Conservation (phyloP, 2,113 vertebrate genomes). For the Hyla sarda region DNA sequence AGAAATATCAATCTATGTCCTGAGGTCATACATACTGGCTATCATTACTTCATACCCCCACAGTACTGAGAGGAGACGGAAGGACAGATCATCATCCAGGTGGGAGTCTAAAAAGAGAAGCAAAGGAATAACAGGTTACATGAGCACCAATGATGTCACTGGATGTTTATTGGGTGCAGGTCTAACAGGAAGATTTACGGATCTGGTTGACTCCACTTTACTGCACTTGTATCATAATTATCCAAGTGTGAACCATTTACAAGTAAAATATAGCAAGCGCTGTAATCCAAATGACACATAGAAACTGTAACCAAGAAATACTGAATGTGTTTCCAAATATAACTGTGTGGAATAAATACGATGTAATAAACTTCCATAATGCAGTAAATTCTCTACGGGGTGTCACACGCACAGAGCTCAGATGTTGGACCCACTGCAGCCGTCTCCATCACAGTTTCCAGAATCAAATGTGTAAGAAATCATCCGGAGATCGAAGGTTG, state of each 20-base stretch:
- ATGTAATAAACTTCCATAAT: neutral
- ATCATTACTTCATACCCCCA: too few relatives aligned
- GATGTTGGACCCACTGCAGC: neutral
- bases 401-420: neutral
- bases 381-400: neutral
- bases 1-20: too few relatives aligned
- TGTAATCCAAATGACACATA: neutral
- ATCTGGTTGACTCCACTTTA: neutral
- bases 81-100: too few relatives aligned
- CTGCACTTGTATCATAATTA: neutral
- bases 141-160: neutral
- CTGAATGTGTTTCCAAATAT: neutral
- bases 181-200: neutral
- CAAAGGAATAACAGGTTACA: neutral
- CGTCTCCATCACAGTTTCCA: neutral
- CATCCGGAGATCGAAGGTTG: neutral
- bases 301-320: slow-evolving; percentile 13
- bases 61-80: too few relatives aligned
- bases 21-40: too few relatives aligned
- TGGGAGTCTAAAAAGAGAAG: too few relatives aligned
- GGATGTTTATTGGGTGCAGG: neutral
- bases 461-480: neutral
- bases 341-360: slow-evolving; percentile 3
- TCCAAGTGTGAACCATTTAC: neutral
- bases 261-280: neutral